Evolutionary conservation across 1,140 invertebrate species (phyloP), one percentile per base, ranked within the genome.

Genomic region (Schmidtea mediterranea): DNA sequence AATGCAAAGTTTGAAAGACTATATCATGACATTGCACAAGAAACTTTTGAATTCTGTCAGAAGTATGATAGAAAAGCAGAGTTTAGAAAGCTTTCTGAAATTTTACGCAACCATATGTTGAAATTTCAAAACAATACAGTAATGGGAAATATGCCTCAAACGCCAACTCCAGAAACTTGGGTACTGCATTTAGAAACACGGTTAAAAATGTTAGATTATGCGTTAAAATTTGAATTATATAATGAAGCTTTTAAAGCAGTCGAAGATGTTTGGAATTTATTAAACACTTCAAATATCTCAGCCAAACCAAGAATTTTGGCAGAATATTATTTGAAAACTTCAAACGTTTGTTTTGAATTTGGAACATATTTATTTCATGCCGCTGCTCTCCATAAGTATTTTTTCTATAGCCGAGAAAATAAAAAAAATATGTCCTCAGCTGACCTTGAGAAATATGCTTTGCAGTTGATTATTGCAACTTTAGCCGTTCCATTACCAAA

Each of bases 271-370:
- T 82, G 92, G 60, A 80, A 82, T 45, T 66, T 95, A n/a, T n/a
- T n/a, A n/a, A n/a, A n/a, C n/a, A n/a, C n/a, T n/a, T n/a, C n/a
- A n/a, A n/a, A n/a, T n/a, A n/a, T n/a, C n/a, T n/a, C n/a, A n/a
- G n/a, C n/a, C n/a, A n/a, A n/a, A n/a, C n/a, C n/a, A n/a, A n/a
- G n/a, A n/a, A n/a, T n/a, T n/a, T n/a, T n/a, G n/a, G n/a, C n/a
- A n/a, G n/a, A n/a, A n/a, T 95, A 94, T 61, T 94, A 90, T 59
- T 81, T 87, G 55, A 92, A 97, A 62, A 64, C 97, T 13, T 82
- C 89, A 0, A 77, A 98, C 61, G 87, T 98, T 0, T 97, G 98
- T 63, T 94, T 83, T 79, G 97, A 98, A 65, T 86, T 87, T 36
- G 87, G 84, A 1, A n/a, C 9, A 9, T 80, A 82, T 54, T 68